Base-by-base conservation (phyloP, 1,140 invertebrate species). In the Parapsyche elsis region DNA sequence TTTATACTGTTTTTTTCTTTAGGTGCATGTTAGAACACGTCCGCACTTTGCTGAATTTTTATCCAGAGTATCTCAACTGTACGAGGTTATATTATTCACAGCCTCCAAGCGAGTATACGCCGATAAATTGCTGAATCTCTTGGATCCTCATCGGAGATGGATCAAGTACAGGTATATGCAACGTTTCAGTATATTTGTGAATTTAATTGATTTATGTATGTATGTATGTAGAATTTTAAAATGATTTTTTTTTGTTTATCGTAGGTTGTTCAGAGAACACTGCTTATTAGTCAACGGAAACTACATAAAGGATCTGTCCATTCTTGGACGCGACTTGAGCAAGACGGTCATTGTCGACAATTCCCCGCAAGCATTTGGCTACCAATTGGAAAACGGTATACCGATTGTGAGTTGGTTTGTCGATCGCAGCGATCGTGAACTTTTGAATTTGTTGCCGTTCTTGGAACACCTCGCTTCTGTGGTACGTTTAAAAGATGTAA, bases 331-430 rank as follows among this genome's bases (percentile, higher is more conserved):
- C 81, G 97, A 99, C 90, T 90, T 99, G 49, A 93, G 95, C 0
- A 96, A 95, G 87, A 97, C 96, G 71, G 93, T 98, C 81, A 98
- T 98, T 83, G 93, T 98, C 82, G 96, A 98, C 88, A 98, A 98
- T 88, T 97, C 96, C 81, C 95, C 95, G 71, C 87, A 87, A 92
- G 93, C 87, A 1, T 89, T 88, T 61, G 88, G 89, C 5, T 89
- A 90, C 53, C 90, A 98, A 93, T 87, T 98, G 80, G 96, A 98
- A 88, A 99, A 99, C 90, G 97, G 97, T 45, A 99, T 99, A 83
- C 97, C 97, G 0, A 99, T 99, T 85, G 96, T 98, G 89, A 98
- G 96, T 87, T 99, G 98, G 97, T 99, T 98, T 89, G 92, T 96
- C 49, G 96, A 99, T 88, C 92, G 94, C 84, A 92, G 92, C 79